Evolutionary conservation across 2,113 vertebrate genomes (phyloP).

Genomic region (Chaenogobius annularis): DNA sequence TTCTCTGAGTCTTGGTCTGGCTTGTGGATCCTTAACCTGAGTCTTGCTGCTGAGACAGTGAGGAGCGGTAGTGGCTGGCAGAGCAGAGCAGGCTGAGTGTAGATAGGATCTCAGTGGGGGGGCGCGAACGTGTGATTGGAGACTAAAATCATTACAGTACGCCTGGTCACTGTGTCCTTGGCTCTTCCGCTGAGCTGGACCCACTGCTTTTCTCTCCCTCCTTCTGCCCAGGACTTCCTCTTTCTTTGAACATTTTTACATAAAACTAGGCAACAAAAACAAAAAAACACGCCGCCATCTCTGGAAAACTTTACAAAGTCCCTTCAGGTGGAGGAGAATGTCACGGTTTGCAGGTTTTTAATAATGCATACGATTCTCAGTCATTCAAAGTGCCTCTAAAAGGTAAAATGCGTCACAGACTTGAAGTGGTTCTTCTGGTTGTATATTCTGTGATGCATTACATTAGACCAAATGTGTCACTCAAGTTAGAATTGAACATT

Average conservation of each 20-base stretch:
- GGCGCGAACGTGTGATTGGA: constrained; percentile 72
- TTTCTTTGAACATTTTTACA: not conserved
- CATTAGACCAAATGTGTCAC: not conserved
- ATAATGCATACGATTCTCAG: not conserved
- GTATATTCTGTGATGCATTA: constrained; percentile 2
- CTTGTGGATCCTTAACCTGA: constrained; percentile 16
- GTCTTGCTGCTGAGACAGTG: constrained; percentile 14
- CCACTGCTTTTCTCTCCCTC: constrained; percentile 30
- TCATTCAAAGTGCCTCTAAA: constrained; percentile 9
- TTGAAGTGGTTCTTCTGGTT: not conserved
- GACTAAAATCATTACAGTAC: constrained; percentile 77
- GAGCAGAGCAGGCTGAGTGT: constrained; percentile 52
- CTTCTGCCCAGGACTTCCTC: constrained; percentile 6
- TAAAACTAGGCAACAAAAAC: not conserved
- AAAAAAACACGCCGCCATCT: not conserved
- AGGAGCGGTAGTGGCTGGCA: constrained; percentile 53
- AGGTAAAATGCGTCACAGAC: not conserved
- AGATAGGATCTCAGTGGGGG: constrained; percentile 73
- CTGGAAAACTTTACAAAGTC: not conserved
- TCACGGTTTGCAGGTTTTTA: not conserved
- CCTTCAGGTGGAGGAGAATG: constrained; percentile 11
- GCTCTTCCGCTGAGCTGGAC: constrained; percentile 61
- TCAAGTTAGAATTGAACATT: not conserved
- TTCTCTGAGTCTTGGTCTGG: constrained; percentile 7
- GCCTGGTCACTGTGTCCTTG: constrained; percentile 78